Evolutionary conservation across 92 coral and sea anemone species (phyloP).

Genomic region (Porites divaricata): DNA sequence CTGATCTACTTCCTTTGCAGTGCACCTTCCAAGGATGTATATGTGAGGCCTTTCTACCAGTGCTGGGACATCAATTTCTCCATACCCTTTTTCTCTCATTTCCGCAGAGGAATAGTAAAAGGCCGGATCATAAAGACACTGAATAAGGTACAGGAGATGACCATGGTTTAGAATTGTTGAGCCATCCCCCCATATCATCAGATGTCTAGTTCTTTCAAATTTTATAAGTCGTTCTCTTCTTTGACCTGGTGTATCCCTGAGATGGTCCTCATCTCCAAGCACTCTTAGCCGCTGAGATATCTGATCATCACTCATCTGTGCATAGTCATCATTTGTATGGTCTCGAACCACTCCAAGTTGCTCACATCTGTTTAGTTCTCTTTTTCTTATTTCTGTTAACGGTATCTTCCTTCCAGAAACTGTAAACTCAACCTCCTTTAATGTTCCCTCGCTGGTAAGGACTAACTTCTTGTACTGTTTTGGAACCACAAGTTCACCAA

Average conservation of each 20-base stretch:
- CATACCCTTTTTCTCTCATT: background rate
- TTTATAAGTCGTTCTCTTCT: background rate
- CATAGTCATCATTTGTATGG: too few species aligned
- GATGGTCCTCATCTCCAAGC: background rate
- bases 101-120: conserved; percentile 8
- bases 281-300: background rate
- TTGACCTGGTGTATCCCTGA: background rate
- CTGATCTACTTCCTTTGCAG: background rate
- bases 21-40: conserved; percentile 5
- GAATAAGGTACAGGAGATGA: background rate
- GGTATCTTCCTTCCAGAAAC: conserved; percentile 3
- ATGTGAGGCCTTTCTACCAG: conserved; percentile 20
- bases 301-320: background rate
- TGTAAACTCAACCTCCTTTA: background rate
- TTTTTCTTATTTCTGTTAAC: background rate
- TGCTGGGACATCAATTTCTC: conserved; percentile 9
- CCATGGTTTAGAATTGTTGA: conserved; percentile 18
- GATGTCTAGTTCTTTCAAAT: conserved; percentile 32
- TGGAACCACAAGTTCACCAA: conserved; percentile 4
- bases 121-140: conserved; percentile 18
- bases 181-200: conserved; percentile 19
- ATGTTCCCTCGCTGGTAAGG: background rate
- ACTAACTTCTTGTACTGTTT: background rate
- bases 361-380: background rate
- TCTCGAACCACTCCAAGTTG: background rate